Percentiles rank a stretch among this genome's conserved stretches.
These are phyloP conservation scores for Cyrtonyx montezumae DNA, from an alignment of 2,113 vertebrate species.

Conservation along the genomic window DNA sequence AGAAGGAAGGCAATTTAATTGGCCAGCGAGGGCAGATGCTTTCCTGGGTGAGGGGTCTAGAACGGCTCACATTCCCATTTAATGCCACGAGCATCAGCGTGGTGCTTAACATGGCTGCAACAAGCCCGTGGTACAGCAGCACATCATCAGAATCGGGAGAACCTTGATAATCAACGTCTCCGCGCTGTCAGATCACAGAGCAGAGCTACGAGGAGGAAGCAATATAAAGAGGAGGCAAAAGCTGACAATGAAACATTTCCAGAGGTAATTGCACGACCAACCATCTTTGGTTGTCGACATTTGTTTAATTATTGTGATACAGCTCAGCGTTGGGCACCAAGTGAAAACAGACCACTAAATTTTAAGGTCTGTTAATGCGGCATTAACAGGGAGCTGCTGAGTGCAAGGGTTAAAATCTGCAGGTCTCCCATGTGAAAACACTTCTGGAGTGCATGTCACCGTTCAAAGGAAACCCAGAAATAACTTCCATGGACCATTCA, in stretches of 20 bases:
- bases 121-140: neutral
- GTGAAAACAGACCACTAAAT: neutral
- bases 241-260: neutral
- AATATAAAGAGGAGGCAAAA: neutral
- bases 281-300: neutral
- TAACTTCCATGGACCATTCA: slow-evolving; percentile 27
- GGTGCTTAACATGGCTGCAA: neutral
- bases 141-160: neutral
- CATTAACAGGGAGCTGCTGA: neutral
- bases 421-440: neutral
- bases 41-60: slow-evolving; percentile 28
- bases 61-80: neutral
- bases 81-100: neutral
- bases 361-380: neutral
- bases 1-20: slow-evolving; percentile 60
- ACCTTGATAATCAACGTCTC: neutral
- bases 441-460: neutral
- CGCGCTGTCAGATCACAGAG: neutral
- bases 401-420: neutral
- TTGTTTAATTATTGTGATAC: neutral
- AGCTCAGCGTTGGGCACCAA: neutral
- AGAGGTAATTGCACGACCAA: neutral
- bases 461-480: slow-evolving; percentile 26
- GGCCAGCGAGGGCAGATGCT: slow-evolving; percentile 35
- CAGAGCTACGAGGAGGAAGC: neutral